A percentile compares a stretch with the other conserved stretches of the same genome.
Evolutionary conservation across 2,888 invertebrate species (phyloP).

Genomic region (Oscheius onirici): DNA sequence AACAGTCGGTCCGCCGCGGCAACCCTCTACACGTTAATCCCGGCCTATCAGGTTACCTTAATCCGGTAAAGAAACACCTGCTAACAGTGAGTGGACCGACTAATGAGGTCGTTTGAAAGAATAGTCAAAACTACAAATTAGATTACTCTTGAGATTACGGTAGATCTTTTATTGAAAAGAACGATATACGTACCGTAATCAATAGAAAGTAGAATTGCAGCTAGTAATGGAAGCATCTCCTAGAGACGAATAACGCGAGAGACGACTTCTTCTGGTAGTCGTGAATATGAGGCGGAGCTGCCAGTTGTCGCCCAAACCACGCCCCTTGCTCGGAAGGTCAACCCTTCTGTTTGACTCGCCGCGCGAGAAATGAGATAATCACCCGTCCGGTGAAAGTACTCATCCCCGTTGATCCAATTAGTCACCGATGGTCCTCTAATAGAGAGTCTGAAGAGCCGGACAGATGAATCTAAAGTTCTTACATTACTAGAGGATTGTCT

Average conservation of each 20-base stretch:
- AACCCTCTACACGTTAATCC: constrained; percentile 10
- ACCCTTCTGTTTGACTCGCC: neutral
- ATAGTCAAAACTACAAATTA: neutral
- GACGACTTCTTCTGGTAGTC: neutral
- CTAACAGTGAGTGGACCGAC: neutral
- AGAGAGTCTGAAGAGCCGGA: no score
- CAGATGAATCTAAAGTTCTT: no score
- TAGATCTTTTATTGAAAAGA: neutral
- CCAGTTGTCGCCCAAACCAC: neutral
- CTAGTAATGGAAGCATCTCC: constrained; percentile 6
- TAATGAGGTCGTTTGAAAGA: neutral
- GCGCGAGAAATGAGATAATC: constrained; percentile 24
- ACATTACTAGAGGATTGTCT: no score
- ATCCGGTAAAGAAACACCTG: constrained; percentile 12
- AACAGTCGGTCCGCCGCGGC: constrained; percentile 14
- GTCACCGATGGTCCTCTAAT: neutral
- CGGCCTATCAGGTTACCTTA: constrained; percentile 14
- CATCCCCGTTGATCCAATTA: constrained; percentile 4
- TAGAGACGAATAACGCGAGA: neutral
- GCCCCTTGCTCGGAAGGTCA: neutral
- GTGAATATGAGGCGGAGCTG: neutral
- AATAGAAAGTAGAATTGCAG: neutral
- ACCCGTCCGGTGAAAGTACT: constrained; percentile 9
- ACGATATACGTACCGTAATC: neutral
- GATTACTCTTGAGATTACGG: neutral